Evolutionary conservation across 2,888 invertebrate species (phyloP).

Genomic region (Mesorhabditis belari): DNA sequence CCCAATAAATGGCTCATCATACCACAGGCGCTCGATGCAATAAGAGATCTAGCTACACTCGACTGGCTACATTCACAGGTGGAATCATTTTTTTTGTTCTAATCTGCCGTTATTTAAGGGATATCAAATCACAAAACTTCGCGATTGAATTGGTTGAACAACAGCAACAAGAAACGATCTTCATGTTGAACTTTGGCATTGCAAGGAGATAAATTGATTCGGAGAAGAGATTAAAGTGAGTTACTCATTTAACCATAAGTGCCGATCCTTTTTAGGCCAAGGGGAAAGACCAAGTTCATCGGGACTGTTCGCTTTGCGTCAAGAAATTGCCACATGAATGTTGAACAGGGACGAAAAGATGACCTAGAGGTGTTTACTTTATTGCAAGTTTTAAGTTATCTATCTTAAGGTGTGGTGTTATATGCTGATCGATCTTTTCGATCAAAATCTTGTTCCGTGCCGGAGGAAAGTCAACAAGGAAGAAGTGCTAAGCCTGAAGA

Average conservation of each 20-base stretch:
- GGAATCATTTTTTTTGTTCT: background rate
- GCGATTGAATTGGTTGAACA: constrained; percentile 13
- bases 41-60: constrained; percentile 17
- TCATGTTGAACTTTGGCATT: constrained; percentile 21
- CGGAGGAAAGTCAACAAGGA: background rate
- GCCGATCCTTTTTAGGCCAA: too few relatives aligned
- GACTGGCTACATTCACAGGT: constrained; percentile 23
- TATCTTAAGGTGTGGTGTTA: background rate
- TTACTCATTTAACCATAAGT: too few relatives aligned
- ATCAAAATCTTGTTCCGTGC: background rate
- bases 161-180: constrained; percentile 8
- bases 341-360: constrained; percentile 27
- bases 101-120: background rate
- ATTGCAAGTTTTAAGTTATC: background rate
- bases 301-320: constrained; percentile 26
- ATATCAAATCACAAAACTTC: constrained; percentile 26
- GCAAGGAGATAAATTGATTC: constrained; percentile 12
- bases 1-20: too few relatives aligned
- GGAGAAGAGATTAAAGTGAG: constrained; percentile 9
- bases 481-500: background rate
- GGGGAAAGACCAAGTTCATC: constrained; percentile 20
- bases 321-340: constrained; percentile 17
- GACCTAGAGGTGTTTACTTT: constrained; percentile 22
- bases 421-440: background rate
- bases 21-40: too few relatives aligned